These are phyloP conservation scores for Psephotus haematonotus DNA, from an alignment of 2,113 vertebrate genomes.

Conservation along the genomic window DNA sequence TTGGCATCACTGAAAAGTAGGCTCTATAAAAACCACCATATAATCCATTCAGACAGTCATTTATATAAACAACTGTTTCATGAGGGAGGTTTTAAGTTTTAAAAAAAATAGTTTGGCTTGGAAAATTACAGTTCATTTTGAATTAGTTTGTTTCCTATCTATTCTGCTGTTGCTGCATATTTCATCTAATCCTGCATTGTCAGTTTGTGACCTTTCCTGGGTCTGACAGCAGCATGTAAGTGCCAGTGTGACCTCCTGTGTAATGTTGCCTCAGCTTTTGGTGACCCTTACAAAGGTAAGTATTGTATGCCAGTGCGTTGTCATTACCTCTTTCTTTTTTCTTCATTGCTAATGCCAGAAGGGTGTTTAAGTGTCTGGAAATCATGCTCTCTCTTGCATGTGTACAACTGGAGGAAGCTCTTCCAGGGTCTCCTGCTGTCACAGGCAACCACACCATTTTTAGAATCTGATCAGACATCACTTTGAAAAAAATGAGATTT, in stretches of 20 bases:
- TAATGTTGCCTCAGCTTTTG: neutral
- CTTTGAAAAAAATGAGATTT: neutral
- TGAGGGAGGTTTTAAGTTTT: neutral
- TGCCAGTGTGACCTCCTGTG: neutral
- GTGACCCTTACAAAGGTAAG: neutral
- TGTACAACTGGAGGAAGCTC: neutral
- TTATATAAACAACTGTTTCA: neutral
- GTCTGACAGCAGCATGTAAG: neutral
- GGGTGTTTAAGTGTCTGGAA: neutral
- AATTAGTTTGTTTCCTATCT: neutral
- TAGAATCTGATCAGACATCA: neutral
- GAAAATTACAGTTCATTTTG: neutral
- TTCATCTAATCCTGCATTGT: neutral
- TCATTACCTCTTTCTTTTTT: neutral
- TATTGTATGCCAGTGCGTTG: fast-evolving
- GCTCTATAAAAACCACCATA: neutral
- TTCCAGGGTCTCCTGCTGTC: neutral
- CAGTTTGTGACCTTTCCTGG: neutral
- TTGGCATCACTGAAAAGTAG: neutral
- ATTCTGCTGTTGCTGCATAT: neutral
- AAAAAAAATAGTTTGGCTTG: neutral
- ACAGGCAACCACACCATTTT: neutral
- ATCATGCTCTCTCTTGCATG: neutral
- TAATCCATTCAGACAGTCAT: neutral
- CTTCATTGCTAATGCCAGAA: neutral